Evolutionary conservation across 1,140 invertebrate genomes (phyloP).

Genomic region (Danaus plexippus): DNA sequence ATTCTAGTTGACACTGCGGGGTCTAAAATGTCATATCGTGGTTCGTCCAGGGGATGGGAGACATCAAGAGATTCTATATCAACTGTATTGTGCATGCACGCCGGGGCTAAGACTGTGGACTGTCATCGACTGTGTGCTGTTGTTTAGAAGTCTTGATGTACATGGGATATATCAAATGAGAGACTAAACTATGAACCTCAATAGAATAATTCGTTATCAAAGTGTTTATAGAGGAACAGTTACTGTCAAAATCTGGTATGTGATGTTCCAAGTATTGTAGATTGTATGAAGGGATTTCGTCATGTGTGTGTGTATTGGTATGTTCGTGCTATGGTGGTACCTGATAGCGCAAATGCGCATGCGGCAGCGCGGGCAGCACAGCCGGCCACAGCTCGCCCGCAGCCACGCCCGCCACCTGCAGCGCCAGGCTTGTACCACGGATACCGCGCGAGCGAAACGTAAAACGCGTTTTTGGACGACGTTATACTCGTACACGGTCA

Average conservation of each 20-base stretch:
- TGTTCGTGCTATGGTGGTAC: conserved; percentile 14
- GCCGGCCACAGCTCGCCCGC: conserved; percentile 51
- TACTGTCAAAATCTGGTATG: not conserved
- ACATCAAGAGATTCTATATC: conserved; percentile 28
- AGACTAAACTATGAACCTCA: no score
- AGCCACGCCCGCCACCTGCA: conserved; percentile 35
- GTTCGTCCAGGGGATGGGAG: conserved; percentile 6
- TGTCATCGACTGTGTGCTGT: no score
- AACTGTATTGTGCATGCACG: conserved; percentile 24
- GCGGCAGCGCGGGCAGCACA: conserved; percentile 52
- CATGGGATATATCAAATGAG: no score
- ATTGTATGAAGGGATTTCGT: conserved; percentile 1
- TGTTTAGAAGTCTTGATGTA: no score
- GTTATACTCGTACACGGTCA: not conserved
- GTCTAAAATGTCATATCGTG: no score
- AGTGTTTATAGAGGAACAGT: not conserved
- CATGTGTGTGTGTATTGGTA: conserved; percentile 4
- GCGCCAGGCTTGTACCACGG: conserved; percentile 20
- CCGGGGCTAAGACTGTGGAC: conserved; percentile 5
- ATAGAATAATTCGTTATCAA: not conserved
- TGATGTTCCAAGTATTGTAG: not conserved
- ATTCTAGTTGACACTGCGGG: no score
- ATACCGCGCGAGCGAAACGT: conserved; percentile 10
- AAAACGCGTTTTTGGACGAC: not conserved
- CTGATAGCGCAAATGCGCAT: conserved; percentile 51